Base-by-base conservation (phyloP, 2,797 vertebrate species). In the Sebastiscus albofasciatus region DNA sequence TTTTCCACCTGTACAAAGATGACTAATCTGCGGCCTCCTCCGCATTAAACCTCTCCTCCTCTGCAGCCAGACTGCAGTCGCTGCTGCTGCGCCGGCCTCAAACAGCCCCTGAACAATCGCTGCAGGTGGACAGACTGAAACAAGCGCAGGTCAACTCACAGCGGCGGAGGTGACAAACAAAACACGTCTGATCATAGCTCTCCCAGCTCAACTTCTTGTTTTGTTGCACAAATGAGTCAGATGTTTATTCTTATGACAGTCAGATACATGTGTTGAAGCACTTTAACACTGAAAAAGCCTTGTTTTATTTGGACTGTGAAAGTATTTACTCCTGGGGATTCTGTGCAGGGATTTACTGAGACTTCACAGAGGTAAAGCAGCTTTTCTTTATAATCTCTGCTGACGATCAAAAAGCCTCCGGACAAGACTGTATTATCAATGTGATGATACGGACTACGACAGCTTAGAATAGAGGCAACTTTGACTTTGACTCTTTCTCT, bases 1-100 rank as follows among this genome's bases (percentile, higher is more conserved):
- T 80, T 87, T 87, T 39, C 88, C 84, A 92, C 89, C 89, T 89
- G 88, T 64, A 79, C 58, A 80, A 31, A 59, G 88, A 93, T 92
- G 92, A 92, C 76, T 90, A 84, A 89, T 78, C 70, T 2, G 49
- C 11, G 31, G 75, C 84, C 86, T 77, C 90, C 90, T 91, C 87
- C 77, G 56, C 85, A 84, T n/a, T 70, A 70, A 69, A 77, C 62
- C 75, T 72, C 74, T 58, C 72, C 80, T 81, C 76, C 58, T 73
- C 64, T 64, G 72, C 39, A 34, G 58, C 0, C 75, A 72, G 73
- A n/a, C 69, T 52, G 76, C 73, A 34, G 81, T 16, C 31, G 13
- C 72, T 12, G 67, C 72, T 12, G 67, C 59, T 8, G 79, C 24
- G 1, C 54, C 31, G 76, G 74, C 81, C 81, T 82, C 67, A 71